These are phyloP conservation scores for Drosophila kuntzei DNA, from an alignment of 2,888 invertebrate species.

Conservation along the genomic window DNA sequence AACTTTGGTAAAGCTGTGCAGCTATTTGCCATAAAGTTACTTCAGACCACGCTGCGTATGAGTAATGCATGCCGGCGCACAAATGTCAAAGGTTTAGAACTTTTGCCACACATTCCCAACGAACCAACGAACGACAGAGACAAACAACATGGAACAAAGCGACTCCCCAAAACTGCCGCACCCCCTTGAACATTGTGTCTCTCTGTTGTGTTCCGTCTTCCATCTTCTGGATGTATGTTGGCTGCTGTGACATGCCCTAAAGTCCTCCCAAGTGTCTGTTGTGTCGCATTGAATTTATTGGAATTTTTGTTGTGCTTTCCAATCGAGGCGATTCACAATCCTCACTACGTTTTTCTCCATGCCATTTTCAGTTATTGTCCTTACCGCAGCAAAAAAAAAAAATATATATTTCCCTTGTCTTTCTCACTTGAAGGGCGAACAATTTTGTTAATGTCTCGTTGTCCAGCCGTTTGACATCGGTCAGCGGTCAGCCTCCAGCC, in stretches of 20 bases:
- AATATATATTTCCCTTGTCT: constrained; percentile 59
- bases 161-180: constrained; percentile 27
- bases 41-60: constrained; percentile 69
- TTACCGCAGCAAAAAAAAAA: constrained; percentile 33
- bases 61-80: constrained; percentile 74
- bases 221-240: constrained; percentile 11
- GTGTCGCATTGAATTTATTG: constrained; percentile 82
- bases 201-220: constrained; percentile 8
- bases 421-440: constrained; percentile 38
- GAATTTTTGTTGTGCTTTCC: constrained; percentile 75
- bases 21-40: constrained; percentile 59
- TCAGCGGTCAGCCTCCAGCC: constrained; percentile 58
- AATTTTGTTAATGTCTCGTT: constrained; percentile 75
- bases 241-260: constrained; percentile 77
- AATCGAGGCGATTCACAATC: constrained; percentile 50
- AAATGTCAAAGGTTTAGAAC: constrained; percentile 81
- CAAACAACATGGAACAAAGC: constrained; percentile 24
- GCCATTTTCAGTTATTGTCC: constrained; percentile 47
- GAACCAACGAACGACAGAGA: constrained; percentile 50
- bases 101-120: constrained; percentile 71
- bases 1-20: constrained; percentile 60
- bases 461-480: constrained; percentile 71
- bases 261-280: constrained; percentile 79
- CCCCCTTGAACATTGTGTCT: constrained; percentile 32
- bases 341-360: constrained; percentile 15